Base-by-base conservation (phyloP, 2,797 vertebrate species). In the Gallinago nigripennis region DNA sequence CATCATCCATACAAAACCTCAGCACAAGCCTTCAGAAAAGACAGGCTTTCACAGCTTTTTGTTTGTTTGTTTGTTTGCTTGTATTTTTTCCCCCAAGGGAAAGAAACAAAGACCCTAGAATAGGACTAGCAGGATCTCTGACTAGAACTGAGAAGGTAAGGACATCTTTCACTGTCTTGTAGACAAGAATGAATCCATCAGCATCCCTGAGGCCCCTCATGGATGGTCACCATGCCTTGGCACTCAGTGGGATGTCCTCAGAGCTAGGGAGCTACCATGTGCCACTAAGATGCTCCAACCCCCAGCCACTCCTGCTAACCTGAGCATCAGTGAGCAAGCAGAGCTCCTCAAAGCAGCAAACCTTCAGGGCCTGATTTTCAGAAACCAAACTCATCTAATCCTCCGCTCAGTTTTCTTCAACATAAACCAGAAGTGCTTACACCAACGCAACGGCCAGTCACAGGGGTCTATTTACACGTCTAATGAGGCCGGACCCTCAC, bases 31-130 rank as follows among this genome's bases (percentile, higher is more conserved):
- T 87, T 61, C 57, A 81, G 61, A 46, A 90, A 57, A 78, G 84
- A 54, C 25, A 87, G 35, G 75, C 39, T 94, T 96, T 83, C 79
- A 87, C 79, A 92, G 68, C 9, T 87, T 20, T 64, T 60, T 79
- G 56, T 45, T 65, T 80, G 73, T 23, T 35, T 30, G 16, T 41
- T 41, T 41, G 41, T 41, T 41, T 41, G 41, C 41, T 41, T 41
- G 41, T 37, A 11, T 37, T 27, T 53, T 30, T 53, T 18, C 5
- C 27, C 50, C 50, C 28, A 87, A 78, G 57, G 37, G 35, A 87
- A 87, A 51, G 78, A 94, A 85, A 88, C n/a, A 81, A 90, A 82
- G 64, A 30, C 50, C 78, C 30, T 54, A 82, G 66, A 96, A 95
- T 23, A 93, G 77, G 50, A 82, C 43, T 87, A 80, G 71, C 76